Base-by-base conservation (phyloP, 1,140 invertebrate genomes). In the Tetranychus urticae region DNA sequence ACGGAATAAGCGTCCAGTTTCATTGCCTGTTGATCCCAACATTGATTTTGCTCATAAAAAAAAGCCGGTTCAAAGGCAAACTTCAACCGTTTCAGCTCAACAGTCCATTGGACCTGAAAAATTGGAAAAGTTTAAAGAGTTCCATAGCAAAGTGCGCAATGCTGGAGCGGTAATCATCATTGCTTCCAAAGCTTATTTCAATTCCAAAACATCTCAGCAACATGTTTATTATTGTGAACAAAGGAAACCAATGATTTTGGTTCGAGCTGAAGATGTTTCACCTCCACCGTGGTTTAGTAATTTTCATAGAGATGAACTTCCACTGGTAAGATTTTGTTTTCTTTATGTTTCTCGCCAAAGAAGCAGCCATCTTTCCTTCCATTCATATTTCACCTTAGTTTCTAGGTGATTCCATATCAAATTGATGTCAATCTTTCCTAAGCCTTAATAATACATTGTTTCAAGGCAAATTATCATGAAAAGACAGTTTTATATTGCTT, bases 141-240 rank as follows among this genome's bases (percentile, higher is more conserved):
- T 75, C 62, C 73, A 74, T 59, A 67, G 71, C 56, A 71, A 72
- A 62, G 73, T 72, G 7, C 70, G 72, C 65, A 67, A 72, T 60
- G 72, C 72, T 54, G 67, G 68, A 46, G 65, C 72, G 10, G 65
- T 75, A 5, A 65, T 75, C 12, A 64, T 72, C 46, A 59, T 75
- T 33, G 62, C 73, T 7, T 75, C 73, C 7, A 60, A 71, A 60
- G 66, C 67, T 8, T 75, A 74, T 65, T 66, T 69, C n/a, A 58
- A 65, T 31, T 74, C 72, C 13, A 67, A 64, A 59, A 69, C 68
- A 14, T 75, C 71, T 61, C 69, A 70, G 56, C 72, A 75, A 64
- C 73, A 75, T 70, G 66, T 73, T 33, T 75, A 69, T 62, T 75
- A 74, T 63, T 73, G 72, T 70, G 73, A 74, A 64, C 71, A 73